These are phyloP conservation scores for Goniozus legneri DNA, from an alignment of 1,140 invertebrate genomes.

Conservation along the genomic window DNA sequence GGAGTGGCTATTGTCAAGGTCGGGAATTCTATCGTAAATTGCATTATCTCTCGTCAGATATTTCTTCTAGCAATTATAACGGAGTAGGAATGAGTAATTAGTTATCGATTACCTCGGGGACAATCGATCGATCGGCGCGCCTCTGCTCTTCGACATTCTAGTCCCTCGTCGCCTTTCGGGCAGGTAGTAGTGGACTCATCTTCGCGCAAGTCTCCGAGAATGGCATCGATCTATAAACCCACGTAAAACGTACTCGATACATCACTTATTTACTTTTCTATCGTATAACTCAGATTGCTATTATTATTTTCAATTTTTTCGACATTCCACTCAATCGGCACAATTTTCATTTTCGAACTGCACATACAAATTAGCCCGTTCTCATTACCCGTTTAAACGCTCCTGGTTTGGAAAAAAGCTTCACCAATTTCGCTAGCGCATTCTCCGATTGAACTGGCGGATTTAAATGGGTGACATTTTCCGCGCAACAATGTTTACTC, in stretches of 20 bases:
- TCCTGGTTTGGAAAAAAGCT: slow-evolving; percentile 49
- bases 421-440: slow-evolving; percentile 47
- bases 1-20: slow-evolving; percentile 42
- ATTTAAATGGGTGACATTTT: too few species aligned
- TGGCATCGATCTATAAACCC: slow-evolving; percentile 41
- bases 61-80: slow-evolving; percentile 1
- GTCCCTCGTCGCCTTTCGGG: slow-evolving; percentile 49
- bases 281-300: too few species aligned
- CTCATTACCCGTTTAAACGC: slow-evolving; percentile 46
- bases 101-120: slow-evolving; percentile 46
- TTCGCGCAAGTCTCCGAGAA: slow-evolving; percentile 47
- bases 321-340: neutral
- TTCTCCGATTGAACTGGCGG: slow-evolving; percentile 35
- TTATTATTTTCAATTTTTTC: slow-evolving; percentile 3
- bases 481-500: too few species aligned
- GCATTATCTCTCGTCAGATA: too few species aligned
- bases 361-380: too few species aligned
- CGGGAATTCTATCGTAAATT: slow-evolving; percentile 18
- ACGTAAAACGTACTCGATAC: neutral
- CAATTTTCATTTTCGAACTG: neutral
- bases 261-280: slow-evolving; percentile 1
- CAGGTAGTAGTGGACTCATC: slow-evolving; percentile 40
- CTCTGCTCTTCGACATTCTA: slow-evolving; percentile 50
- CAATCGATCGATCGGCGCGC: slow-evolving; percentile 51
- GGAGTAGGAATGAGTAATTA: too few species aligned